phyloP scores from a whole-genome alignment of 2,888 invertebrate genomes.

The Pediacus dermestoides region DNA sequence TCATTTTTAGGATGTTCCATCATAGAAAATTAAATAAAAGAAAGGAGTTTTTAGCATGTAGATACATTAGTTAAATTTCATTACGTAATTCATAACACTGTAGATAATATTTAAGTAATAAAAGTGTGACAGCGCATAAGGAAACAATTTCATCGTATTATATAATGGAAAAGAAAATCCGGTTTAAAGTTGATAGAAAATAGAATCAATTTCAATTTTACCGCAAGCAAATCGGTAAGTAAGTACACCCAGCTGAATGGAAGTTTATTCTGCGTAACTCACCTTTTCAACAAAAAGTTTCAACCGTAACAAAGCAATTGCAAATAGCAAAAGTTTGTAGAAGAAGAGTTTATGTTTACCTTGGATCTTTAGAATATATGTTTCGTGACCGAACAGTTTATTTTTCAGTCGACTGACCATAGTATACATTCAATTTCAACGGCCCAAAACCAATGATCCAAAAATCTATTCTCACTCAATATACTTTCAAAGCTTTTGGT shows the following conservation, averaged over 20 bases:
- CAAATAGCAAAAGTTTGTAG: conserved; percentile 10
- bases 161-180: no score
- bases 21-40: no score
- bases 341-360: conserved; percentile 30
- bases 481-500: conserved; percentile 22
- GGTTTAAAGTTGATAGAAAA: conserved; percentile 6
- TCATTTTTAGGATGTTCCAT: no score
- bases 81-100: no score
- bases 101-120: no score
- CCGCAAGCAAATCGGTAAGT: not conserved
- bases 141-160: no score
- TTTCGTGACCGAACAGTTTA: conserved; percentile 39
- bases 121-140: no score
- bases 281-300: conserved; percentile 9
- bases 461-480: conserved; percentile 36
- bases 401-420: conserved; percentile 36
- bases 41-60: no score
- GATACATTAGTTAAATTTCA: no score
- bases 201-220: not conserved
- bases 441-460: conserved; percentile 29
- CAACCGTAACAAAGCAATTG: conserved; percentile 7
- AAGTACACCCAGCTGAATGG: not conserved
- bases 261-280: conserved; percentile 17
- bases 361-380: conserved; percentile 31
- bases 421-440: conserved; percentile 20